phyloP scores from a whole-genome alignment of 2,888 invertebrate genomes.

The Rhingia campestris region DNA sequence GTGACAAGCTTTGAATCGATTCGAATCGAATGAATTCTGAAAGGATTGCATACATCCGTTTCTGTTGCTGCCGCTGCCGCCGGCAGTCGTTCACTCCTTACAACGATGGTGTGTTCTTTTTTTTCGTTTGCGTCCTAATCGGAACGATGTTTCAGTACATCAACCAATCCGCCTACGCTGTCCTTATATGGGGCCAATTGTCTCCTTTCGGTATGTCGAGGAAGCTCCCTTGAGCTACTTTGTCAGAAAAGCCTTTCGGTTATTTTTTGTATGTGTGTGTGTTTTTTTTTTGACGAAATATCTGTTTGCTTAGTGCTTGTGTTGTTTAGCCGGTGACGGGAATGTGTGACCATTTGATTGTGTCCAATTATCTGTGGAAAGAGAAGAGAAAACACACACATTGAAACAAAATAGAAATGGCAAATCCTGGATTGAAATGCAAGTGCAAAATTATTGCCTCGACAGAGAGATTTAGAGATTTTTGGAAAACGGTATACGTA shows the following conservation, averaged over 20 bases:
- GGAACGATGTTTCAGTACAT: slow-evolving; percentile 52
- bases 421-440: slow-evolving; percentile 59
- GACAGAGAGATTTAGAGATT: slow-evolving; percentile 68
- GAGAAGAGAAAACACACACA: slow-evolving; percentile 17
- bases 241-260: slow-evolving; percentile 13
- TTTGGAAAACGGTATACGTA: slow-evolving; percentile 10
- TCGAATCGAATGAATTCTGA: slow-evolving; percentile 58
- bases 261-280: slow-evolving; percentile 6
- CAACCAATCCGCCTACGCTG: slow-evolving; percentile 20
- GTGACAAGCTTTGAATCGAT: slow-evolving; percentile 68
- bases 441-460: slow-evolving; percentile 67
- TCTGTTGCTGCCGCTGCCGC: neutral
- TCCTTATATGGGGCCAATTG: slow-evolving; percentile 28
- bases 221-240: slow-evolving; percentile 32
- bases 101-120: slow-evolving; percentile 24
- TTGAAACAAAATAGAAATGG: slow-evolving; percentile 44
- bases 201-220: slow-evolving; percentile 1
- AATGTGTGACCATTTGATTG: slow-evolving; percentile 74
- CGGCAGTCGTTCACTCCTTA: slow-evolving; percentile 55
- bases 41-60: slow-evolving; percentile 64
- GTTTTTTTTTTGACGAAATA: slow-evolving; percentile 35
- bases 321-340: slow-evolving; percentile 60
- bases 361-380: slow-evolving; percentile 68
- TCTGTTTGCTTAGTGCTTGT: slow-evolving; percentile 40
- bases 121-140: slow-evolving; percentile 47